Percentiles rank a stretch among this genome's conserved stretches.
phyloP scores from a whole-genome alignment of 2,113 vertebrate species.

The Salvelinus namaycush region DNA sequence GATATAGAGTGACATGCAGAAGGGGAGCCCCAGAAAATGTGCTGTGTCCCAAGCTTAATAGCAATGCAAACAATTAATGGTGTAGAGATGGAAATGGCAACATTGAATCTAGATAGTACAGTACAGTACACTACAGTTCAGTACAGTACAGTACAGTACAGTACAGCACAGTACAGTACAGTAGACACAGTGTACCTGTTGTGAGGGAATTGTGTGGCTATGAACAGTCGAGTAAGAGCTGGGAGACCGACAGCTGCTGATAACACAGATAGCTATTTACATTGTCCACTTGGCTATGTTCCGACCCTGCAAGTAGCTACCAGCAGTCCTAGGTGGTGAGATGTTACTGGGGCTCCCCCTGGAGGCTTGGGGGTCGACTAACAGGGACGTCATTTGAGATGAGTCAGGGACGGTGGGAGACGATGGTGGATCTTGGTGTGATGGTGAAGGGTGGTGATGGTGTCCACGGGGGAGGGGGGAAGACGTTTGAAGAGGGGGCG shows the following conservation, averaged over 20 bases:
- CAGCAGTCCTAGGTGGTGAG: slow-evolving; percentile 39
- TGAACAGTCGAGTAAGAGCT: slow-evolving; percentile 10
- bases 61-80: slow-evolving; percentile 16
- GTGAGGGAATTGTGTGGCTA: not conserved
- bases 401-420: slow-evolving; percentile 36
- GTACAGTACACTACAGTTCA: too few species aligned
- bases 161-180: not conserved
- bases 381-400: not conserved
- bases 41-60: not conserved
- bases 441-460: slow-evolving; percentile 4
- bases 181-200: not conserved
- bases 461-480: slow-evolving; percentile 31
- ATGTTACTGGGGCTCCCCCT: slow-evolving; percentile 27
- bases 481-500: slow-evolving; percentile 15
- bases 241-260: slow-evolving; percentile 15
- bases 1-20: slow-evolving; percentile 21
- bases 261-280: slow-evolving; percentile 30
- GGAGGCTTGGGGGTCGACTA: slow-evolving; percentile 12
- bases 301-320: slow-evolving; percentile 36
- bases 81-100: slow-evolving; percentile 31
- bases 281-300: slow-evolving; percentile 44
- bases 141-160: not conserved
- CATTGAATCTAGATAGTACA: slow-evolving; percentile 4
- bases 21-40: not conserved
- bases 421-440: slow-evolving; percentile 30